Percentiles rank a stretch among this genome's conserved stretches.
These are phyloP conservation scores for Gambelia wislizenii DNA, from an alignment of 2,797 vertebrate species.

Conservation along the genomic window DNA sequence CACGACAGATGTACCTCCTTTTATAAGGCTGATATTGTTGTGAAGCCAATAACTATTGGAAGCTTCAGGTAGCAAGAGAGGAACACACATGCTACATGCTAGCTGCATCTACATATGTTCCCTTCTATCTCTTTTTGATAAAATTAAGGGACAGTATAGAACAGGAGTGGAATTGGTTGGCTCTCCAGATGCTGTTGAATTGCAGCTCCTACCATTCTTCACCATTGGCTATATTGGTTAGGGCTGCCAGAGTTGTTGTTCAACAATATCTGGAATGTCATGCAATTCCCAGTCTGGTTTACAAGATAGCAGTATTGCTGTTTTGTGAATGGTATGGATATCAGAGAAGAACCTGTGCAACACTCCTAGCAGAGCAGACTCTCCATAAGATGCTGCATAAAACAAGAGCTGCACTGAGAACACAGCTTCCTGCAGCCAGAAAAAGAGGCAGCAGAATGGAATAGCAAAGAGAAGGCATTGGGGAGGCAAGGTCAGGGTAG, in stretches of 20 bases:
- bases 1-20: background rate
- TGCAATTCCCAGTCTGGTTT: no score
- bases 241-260: no score
- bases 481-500: background rate
- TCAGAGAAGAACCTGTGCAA: background rate
- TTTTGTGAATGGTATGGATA: background rate
- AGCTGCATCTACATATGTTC: background rate
- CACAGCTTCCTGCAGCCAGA: background rate
- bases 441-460: background rate
- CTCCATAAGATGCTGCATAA: background rate
- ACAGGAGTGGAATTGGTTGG: no score
- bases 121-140: background rate
- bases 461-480: background rate
- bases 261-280: no score
- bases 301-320: background rate
- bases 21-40: background rate
- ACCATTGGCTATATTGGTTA: no score
- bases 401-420: background rate
- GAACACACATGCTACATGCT: background rate
- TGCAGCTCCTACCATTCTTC: no score
- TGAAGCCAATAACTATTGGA: background rate
- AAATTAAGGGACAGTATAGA: background rate
- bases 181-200: no score
- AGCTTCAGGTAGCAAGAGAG: slow-evolving; percentile 4
- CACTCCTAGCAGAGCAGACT: background rate